phyloP scores from a whole-genome alignment of 2,797 vertebrate genomes.

The Leptodactylus fallax region DNA sequence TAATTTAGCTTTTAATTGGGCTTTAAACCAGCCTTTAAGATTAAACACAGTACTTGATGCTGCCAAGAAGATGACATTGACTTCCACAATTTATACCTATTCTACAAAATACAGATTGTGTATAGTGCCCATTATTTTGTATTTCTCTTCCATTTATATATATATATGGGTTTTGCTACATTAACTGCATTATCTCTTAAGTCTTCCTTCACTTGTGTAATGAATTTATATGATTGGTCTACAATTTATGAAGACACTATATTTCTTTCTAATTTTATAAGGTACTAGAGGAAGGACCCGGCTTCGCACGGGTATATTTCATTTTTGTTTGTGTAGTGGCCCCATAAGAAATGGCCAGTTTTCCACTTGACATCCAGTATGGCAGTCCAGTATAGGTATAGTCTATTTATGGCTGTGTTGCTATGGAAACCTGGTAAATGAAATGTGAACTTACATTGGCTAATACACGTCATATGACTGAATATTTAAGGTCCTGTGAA shows the following conservation, averaged over 20 bases:
- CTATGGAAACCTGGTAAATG: no score
- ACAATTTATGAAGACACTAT: not conserved
- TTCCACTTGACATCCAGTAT: no score
- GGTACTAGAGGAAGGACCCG: no score
- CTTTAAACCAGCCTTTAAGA: not conserved
- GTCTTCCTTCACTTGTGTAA: not conserved
- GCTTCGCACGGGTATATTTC: no score
- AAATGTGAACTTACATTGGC: no score
- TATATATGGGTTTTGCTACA: constrained; percentile 12
- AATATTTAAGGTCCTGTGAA: no score
- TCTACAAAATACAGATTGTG: not conserved
- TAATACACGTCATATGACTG: no score
- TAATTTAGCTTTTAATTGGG: not conserved
- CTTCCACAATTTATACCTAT: constrained; percentile 2
- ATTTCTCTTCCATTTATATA: constrained; percentile 10
- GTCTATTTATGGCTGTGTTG: no score
- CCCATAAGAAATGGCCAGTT: no score
- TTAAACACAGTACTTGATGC: not conserved
- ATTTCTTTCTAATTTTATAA: not conserved
- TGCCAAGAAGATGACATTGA: constrained; percentile 7
- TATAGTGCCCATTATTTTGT: not conserved
- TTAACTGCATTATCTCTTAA: not conserved
- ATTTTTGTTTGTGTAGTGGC: not conserved
- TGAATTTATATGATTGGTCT: not conserved
- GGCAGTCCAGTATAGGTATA: no score